Conservation (phyloP, 2,797 vertebrate genomes). For the Sebastes steindachneri region DNA sequence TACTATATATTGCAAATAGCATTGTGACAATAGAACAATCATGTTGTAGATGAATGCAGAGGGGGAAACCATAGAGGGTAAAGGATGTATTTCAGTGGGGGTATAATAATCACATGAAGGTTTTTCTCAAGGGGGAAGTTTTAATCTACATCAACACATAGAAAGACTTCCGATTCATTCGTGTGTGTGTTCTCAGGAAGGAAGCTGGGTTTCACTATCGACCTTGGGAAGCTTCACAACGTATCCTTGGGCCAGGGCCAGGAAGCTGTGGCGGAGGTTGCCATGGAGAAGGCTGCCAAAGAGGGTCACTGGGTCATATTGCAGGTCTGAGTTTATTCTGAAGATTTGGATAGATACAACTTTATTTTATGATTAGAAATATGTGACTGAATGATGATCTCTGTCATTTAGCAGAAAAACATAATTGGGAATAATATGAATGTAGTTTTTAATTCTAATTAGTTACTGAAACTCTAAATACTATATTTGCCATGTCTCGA, state of each 20-base stretch:
- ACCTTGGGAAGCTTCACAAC: constrained; percentile 88
- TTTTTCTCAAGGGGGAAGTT: background rate
- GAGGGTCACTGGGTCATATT: constrained; percentile 92
- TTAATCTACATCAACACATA: background rate
- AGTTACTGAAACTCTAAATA: background rate
- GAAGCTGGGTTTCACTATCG: constrained; percentile 88
- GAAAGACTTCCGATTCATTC: background rate
- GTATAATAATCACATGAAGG: background rate
- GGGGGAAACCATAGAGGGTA: background rate
- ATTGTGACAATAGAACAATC: background rate
- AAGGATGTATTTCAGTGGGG: background rate
- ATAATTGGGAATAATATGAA: background rate
- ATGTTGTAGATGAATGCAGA: background rate
- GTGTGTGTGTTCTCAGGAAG: constrained; percentile 71
- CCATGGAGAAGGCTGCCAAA: constrained; percentile 88
- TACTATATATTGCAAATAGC: background rate
- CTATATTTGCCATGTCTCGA: background rate
- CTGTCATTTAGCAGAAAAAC: background rate
- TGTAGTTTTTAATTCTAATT: background rate
- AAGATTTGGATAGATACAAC: background rate
- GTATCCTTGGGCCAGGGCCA: constrained; percentile 89
- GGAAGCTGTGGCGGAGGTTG: constrained; percentile 87
- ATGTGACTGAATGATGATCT: background rate
- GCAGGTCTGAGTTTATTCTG: constrained; percentile 77
- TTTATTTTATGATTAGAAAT: background rate